phyloP scores from a whole-genome alignment of 1,140 invertebrate species.

The Drosophila pectinifera region DNA sequence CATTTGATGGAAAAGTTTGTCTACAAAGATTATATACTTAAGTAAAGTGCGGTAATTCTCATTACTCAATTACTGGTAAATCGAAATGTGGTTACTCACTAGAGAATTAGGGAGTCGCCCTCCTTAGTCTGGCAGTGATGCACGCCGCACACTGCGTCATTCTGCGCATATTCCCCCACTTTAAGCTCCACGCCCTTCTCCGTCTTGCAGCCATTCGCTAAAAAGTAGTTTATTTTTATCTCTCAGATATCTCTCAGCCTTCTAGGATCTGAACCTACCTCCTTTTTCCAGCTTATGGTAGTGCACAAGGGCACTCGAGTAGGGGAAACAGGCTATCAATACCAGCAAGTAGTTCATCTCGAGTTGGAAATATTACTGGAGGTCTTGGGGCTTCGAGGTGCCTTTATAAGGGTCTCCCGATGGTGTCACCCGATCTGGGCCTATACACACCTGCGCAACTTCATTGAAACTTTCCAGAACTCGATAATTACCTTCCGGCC shows the following conservation, averaged over 20 bases:
- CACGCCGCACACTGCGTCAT: not conserved
- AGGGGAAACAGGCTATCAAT: not conserved
- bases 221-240: not conserved
- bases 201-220: not conserved
- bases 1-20: too few species aligned
- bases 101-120: not conserved
- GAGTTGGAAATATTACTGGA: not conserved
- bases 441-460: not conserved
- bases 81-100: not conserved
- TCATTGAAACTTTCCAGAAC: not conserved
- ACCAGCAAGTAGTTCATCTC: not conserved
- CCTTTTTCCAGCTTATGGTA: not conserved
- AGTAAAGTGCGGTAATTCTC: not conserved
- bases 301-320: not conserved
- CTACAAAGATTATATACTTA: too few species aligned
- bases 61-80: too few species aligned
- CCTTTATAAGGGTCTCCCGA: not conserved
- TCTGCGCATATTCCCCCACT: not conserved
- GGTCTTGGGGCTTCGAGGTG: not conserved
- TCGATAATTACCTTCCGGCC: not conserved
- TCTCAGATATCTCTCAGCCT: too few species aligned
- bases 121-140: not conserved
- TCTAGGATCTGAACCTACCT: not conserved
- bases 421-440: not conserved
- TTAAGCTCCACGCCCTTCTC: accelerated